These are phyloP conservation scores for Bucco capensis DNA, from an alignment of 2,113 vertebrate species.

Conservation along the genomic window DNA sequence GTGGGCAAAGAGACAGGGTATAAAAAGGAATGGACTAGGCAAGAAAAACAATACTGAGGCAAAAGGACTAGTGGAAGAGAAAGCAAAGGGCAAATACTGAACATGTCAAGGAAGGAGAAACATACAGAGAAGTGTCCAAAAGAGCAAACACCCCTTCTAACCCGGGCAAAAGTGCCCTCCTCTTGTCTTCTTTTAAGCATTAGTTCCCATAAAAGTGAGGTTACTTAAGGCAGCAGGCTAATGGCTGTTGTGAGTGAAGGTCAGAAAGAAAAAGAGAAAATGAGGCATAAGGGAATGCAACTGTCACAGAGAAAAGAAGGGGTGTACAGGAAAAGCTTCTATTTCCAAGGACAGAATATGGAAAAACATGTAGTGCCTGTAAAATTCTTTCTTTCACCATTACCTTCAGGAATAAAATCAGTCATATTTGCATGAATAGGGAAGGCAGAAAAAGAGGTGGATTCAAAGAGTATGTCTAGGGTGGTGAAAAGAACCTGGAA, in stretches of 20 bases:
- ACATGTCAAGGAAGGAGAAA: background rate
- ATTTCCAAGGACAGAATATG: background rate
- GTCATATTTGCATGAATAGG: background rate
- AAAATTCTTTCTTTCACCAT: background rate
- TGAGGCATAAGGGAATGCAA: background rate
- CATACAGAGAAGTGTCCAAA: rapidly evolving
- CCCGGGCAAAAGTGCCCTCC: background rate
- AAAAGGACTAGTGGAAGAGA: background rate
- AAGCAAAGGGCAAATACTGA: background rate
- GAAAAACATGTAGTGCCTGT: background rate
- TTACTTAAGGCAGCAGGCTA: background rate
- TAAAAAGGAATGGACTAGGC: background rate
- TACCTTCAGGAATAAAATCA: background rate
- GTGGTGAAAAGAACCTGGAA: background rate
- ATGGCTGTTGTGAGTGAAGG: background rate
- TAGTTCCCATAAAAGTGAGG: background rate
- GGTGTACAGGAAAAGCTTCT: background rate
- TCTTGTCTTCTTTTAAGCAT: background rate
- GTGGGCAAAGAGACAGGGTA: background rate
- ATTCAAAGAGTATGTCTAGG: background rate
- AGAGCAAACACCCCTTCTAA: background rate
- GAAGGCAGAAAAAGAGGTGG: background rate
- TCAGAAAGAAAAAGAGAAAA: background rate
- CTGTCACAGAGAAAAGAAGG: background rate
- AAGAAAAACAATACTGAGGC: background rate